These are phyloP conservation scores for Camponotus vicinus DNA, from an alignment of 1,140 invertebrate genomes.

Conservation along the genomic window DNA sequence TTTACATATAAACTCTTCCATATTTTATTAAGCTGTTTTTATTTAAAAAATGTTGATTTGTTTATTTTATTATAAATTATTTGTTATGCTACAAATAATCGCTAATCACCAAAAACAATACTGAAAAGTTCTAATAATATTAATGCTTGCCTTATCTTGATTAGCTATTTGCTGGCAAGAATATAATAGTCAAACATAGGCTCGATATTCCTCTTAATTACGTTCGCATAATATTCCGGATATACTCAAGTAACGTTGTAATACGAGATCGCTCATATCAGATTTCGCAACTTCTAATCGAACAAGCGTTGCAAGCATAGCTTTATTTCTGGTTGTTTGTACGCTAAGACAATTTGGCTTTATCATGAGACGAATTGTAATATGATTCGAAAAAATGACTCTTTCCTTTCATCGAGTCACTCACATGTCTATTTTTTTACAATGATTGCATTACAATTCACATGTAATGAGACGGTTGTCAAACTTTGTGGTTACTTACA, in stretches of 20 bases:
- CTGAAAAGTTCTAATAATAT: background rate
- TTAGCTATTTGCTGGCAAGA: background rate
- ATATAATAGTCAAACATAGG: constrained; percentile 33
- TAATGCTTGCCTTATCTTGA: background rate
- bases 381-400: constrained; percentile 23
- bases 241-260: constrained; percentile 42
- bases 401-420: background rate
- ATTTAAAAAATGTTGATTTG: background rate
- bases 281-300: constrained; percentile 58
- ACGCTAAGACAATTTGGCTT: constrained; percentile 29
- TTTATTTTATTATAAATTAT: background rate
- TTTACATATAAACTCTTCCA: background rate
- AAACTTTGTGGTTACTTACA: background rate
- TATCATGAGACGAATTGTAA: constrained; percentile 26
- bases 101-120: background rate
- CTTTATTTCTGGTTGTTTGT: constrained; percentile 48
- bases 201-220: constrained; percentile 54
- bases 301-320: constrained; percentile 20
- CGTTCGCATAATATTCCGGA: constrained; percentile 36
- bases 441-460: constrained; percentile 20
- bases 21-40: background rate
- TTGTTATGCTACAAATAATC: background rate
- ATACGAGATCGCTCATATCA: constrained; percentile 46
- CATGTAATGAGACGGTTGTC: constrained; percentile 19
- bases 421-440: background rate